Percentiles rank a stretch among this genome's conserved stretches.
phyloP scores from a whole-genome alignment of 2,888 invertebrate genomes.

The Netelia virgata region DNA sequence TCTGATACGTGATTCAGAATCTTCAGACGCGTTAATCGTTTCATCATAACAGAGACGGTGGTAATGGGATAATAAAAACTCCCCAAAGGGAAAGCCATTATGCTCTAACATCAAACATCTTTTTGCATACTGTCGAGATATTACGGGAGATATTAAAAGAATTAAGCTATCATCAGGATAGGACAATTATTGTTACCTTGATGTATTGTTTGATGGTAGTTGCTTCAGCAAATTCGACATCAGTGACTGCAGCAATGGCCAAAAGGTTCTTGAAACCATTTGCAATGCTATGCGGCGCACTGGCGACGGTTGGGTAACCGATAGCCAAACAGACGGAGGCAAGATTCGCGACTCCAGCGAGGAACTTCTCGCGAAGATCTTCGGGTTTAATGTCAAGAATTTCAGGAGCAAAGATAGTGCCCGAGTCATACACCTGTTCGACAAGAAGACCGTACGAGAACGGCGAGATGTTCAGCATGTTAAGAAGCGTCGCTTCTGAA shows the following conservation, averaged over 20 bases:
- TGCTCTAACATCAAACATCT: too few relatives aligned
- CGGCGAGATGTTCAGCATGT: slow-evolving; percentile 99
- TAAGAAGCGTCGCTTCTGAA: slow-evolving; percentile 98
- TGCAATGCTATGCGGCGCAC: slow-evolving; percentile 98
- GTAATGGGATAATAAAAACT: slow-evolving; percentile 6
- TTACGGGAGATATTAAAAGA: too few relatives aligned
- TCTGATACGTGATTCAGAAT: slow-evolving; percentile 78
- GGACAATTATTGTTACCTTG: slow-evolving; percentile 86
- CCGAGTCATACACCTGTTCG: slow-evolving; percentile 98
- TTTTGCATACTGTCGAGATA: too few relatives aligned
- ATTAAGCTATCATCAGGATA: slow-evolving; percentile 8
- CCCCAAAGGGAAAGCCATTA: neutral
- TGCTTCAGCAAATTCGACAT: slow-evolving; percentile 98
- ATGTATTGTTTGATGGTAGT: slow-evolving; percentile 96
- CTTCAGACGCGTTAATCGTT: slow-evolving; percentile 75
- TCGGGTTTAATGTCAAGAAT: slow-evolving; percentile 99
- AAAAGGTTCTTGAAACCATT: slow-evolving; percentile 99
- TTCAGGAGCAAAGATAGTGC: slow-evolving; percentile 98
- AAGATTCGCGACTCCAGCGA: slow-evolving; percentile 97
- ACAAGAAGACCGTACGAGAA: slow-evolving; percentile 99
- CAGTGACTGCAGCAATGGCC: slow-evolving; percentile 98
- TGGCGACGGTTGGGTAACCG: slow-evolving; percentile 98
- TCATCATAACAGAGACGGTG: slow-evolving; percentile 77
- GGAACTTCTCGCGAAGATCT: slow-evolving; percentile 95
- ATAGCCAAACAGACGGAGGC: slow-evolving; percentile 97